Percentiles rank a stretch among this genome's conserved stretches.
Conservation (phyloP, 2,113 vertebrate species). For the Clupea harengus region DNA sequence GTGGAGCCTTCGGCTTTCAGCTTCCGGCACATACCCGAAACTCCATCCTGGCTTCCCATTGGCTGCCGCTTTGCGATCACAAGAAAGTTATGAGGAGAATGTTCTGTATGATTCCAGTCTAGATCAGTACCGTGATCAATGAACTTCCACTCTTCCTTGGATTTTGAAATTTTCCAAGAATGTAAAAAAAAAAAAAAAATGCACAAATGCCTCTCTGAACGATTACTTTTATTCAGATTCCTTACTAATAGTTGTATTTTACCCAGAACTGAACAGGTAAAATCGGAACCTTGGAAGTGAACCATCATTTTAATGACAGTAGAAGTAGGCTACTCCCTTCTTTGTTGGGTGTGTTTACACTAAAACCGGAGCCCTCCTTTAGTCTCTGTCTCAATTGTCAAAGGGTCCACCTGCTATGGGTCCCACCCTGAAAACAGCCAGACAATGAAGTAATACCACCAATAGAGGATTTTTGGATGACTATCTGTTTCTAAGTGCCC, state of each 20-base stretch:
- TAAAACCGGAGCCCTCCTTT: background rate
- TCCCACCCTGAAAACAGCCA: background rate
- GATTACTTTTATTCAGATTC: background rate
- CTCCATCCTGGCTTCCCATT: constrained; percentile 9
- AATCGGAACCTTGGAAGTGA: background rate
- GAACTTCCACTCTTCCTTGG: background rate
- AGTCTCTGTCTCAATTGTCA: background rate
- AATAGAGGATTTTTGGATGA: background rate
- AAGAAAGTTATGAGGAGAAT: background rate
- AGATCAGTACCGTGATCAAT: no score
- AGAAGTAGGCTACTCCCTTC: background rate
- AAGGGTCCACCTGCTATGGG: background rate
- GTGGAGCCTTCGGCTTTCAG: constrained; percentile 13
- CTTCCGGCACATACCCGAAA: constrained; percentile 43
- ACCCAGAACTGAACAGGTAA: no score
- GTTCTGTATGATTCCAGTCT: background rate
- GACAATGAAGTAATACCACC: background rate
- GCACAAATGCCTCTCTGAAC: background rate
- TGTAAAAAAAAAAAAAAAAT: background rate
- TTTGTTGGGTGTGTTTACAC: background rate
- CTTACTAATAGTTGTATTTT: no score
- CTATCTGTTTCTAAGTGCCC: background rate
- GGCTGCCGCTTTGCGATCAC: background rate
- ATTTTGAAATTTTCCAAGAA: background rate
- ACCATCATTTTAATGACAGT: background rate